Evolutionary conservation across 1,140 invertebrate species (phyloP), one percentile per base, ranked within the genome.

Genomic region (Delia radicum): DNA sequence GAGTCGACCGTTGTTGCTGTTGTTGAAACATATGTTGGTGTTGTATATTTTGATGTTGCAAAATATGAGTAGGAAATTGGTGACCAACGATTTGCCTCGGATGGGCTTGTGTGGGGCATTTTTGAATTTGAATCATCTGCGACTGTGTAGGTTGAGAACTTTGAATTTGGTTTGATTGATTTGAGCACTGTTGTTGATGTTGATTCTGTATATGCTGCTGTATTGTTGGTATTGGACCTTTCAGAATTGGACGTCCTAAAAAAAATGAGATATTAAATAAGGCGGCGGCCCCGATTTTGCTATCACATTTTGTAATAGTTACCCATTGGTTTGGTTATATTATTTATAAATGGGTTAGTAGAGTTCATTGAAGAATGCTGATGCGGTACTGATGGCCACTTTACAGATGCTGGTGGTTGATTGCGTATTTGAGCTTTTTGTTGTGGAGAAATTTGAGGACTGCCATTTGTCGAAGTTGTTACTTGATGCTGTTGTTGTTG

Each of bases 191-290:
- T 37, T n/a, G 29, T 0, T 69, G 28, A 37, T n/a, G 37, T 18
- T 72, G 12, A 2, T 74, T 55, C 63, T 78, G 74, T 76, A 74
- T n/a, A n/a, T n/a, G n/a, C n/a, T n/a, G 79, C 65, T 62, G 63
- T 26, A 27, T 76, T n/a, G n/a, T n/a, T 24, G 28, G 63, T 13
- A 73, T 79, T n/a, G 76, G 73, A 63, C 83, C 84, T 75, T 86
- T 86, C 1, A 86, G 74, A 71, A 86, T 86, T 8, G 85, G 85
- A 6, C 85, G 82, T 62, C 84, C 82, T 84, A 74, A 78, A 31
- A 62, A 42, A 65, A 13, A 27, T 65, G 42, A 27, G 21, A 21
- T 55, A 10, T 55, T 61, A 28, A 61, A 21, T 18, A 15, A 37
- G 8, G 33, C 33, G 0, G 1, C 3, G 1, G 8, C 33, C 33